Conservation (phyloP, 2,888 invertebrate species). For the Suillia variegata region DNA sequence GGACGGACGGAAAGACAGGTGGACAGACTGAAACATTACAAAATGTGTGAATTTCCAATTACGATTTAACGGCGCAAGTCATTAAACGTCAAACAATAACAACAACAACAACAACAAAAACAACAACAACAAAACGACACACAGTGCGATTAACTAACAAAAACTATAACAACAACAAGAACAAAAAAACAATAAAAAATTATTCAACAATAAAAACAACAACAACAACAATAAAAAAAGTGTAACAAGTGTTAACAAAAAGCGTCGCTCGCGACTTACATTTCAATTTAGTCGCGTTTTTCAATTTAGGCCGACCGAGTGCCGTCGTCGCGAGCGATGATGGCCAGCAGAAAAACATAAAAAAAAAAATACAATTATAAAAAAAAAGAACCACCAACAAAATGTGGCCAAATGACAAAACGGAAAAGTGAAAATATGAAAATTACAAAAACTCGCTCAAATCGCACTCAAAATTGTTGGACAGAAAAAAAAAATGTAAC, state of each 20-base stretch:
- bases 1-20: too few relatives aligned
- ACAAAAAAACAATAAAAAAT: too few relatives aligned
- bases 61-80: constrained; percentile 42
- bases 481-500: too few relatives aligned
- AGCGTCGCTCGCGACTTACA: neutral
- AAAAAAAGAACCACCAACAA: constrained; percentile 6
- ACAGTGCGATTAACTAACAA: neutral
- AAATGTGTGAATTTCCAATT: constrained; percentile 49
- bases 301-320: too few relatives aligned
- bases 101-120: too few relatives aligned
- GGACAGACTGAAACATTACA: too few relatives aligned
- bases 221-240: constrained; percentile 8
- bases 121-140: too few relatives aligned
- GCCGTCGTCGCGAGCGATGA: too few relatives aligned
- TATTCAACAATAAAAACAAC: neutral
- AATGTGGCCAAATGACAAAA: neutral
- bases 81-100: constrained; percentile 39
- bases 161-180: too few relatives aligned
- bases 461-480: neutral
- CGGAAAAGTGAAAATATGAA: constrained; percentile 11
- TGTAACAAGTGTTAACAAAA: neutral
- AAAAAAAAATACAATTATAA: constrained; percentile 20
- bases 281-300: neutral
- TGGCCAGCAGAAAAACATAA: constrained; percentile 24
- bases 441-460: neutral